Percentiles rank a stretch among this genome's conserved stretches.
phyloP scores from a whole-genome alignment of 2,888 invertebrate species.

The Hemithea aestivaria region DNA sequence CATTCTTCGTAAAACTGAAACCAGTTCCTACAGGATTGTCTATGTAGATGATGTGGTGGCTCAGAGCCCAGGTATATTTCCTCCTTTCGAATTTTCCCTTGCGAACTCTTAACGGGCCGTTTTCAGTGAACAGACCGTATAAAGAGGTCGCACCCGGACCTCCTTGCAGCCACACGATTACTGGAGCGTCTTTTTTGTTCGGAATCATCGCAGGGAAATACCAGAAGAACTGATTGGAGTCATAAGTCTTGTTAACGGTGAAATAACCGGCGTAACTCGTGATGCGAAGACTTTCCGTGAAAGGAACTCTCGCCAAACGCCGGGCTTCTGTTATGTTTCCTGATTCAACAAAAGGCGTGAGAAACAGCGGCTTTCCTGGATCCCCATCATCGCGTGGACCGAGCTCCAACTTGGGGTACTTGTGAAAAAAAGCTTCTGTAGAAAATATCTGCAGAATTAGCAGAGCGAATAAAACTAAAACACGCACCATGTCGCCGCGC shows the following conservation, averaged over 20 bases:
- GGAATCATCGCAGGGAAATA: slow-evolving; percentile 87
- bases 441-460: slow-evolving; percentile 39
- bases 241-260: slow-evolving; percentile 87
- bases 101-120: slow-evolving; percentile 82
- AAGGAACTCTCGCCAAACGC: slow-evolving; percentile 73
- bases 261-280: slow-evolving; percentile 89
- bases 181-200: slow-evolving; percentile 79
- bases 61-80: slow-evolving; percentile 88
- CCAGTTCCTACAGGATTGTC: slow-evolving; percentile 97
- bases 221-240: slow-evolving; percentile 95
- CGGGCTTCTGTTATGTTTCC: slow-evolving; percentile 84
- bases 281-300: slow-evolving; percentile 78
- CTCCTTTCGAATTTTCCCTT: slow-evolving; percentile 74
- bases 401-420: slow-evolving; percentile 54
- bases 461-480: slow-evolving; percentile 34
- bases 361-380: slow-evolving; percentile 82
- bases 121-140: slow-evolving; percentile 89
- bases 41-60: slow-evolving; percentile 90
- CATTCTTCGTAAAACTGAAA: slow-evolving; percentile 90
- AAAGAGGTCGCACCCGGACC: slow-evolving; percentile 91
- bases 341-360: slow-evolving; percentile 85
- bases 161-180: slow-evolving; percentile 91
- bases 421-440: slow-evolving; percentile 50
- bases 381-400: slow-evolving; percentile 53
- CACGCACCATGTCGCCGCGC: slow-evolving; percentile 39